These are phyloP conservation scores for Macheiramphus alcinus DNA, from an alignment of 2,113 vertebrate genomes.

Conservation along the genomic window DNA sequence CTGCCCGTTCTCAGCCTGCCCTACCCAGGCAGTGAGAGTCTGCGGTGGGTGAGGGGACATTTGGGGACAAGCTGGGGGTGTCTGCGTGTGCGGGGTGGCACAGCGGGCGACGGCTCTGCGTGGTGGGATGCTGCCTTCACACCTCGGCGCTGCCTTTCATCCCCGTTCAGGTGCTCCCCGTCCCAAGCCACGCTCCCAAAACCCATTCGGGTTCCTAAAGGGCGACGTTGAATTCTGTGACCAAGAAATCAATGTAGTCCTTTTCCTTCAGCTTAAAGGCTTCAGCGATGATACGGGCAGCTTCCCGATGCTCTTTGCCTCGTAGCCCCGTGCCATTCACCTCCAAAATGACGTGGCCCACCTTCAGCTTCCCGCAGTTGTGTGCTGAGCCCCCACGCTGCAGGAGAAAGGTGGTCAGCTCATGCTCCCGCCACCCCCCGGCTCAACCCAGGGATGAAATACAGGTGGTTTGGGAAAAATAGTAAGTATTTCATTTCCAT, in stretches of 20 bases:
- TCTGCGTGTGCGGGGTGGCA: neutral
- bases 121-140: neutral
- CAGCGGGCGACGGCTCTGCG: neutral
- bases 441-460: neutral
- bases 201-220: constrained; percentile 70
- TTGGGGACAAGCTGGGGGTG: neutral
- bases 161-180: rapidly evolving
- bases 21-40: neutral
- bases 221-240: constrained; percentile 95
- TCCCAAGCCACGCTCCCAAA: neutral
- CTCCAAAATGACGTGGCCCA: constrained; percentile 96
- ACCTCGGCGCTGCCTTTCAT: neutral
- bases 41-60: neutral
- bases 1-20: neutral
- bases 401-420: neutral
- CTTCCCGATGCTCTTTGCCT: constrained; percentile 91
- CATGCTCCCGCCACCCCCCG: rapidly evolving
- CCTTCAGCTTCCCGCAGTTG: constrained; percentile 92
- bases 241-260: constrained; percentile 92
- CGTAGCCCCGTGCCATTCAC: constrained; percentile 87
- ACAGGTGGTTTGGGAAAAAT: rapidly evolving
- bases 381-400: constrained; percentile 95
- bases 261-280: constrained; percentile 96
- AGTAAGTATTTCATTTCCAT: neutral
- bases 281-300: constrained; percentile 91